Evolutionary conservation across 2,113 vertebrate genomes (phyloP).

Genomic region (Zosterops hypoxanthus): DNA sequence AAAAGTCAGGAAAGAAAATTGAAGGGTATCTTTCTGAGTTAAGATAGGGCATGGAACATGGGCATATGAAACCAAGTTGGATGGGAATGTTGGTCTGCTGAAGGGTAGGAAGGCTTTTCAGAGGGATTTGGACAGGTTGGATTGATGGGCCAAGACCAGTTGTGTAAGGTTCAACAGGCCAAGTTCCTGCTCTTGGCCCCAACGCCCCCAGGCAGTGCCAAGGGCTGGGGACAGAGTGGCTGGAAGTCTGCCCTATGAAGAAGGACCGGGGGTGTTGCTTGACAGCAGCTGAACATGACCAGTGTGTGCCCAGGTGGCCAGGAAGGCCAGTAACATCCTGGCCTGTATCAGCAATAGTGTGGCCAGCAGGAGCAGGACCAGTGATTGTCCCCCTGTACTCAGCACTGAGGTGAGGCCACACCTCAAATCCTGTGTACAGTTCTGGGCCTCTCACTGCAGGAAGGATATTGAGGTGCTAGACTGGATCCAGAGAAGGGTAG

Average conservation of each 20-base stretch:
- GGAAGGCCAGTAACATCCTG: neutral
- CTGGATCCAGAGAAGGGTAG: neutral
- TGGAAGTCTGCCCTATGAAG: neutral
- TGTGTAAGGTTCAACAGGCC: too few species aligned
- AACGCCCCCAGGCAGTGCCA: neutral
- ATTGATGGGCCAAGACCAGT: rapidly evolving
- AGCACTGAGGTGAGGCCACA: neutral
- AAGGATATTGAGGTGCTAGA: neutral
- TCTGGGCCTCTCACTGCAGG: neutral
- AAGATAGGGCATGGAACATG: neutral
- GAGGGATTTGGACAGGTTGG: neutral
- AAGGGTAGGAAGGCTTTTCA: neutral
- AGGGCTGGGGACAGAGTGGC: neutral
- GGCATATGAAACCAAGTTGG: neutral
- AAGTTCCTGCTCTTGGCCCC: neutral
- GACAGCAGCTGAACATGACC: neutral
- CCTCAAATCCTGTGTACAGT: rapidly evolving
- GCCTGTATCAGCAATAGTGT: neutral
- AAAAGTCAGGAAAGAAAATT: neutral
- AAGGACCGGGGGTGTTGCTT: rapidly evolving
- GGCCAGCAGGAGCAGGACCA: neutral
- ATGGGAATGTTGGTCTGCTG: neutral
- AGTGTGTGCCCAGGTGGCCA: rapidly evolving
- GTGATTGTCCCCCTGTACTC: rapidly evolving
- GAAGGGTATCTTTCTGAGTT: neutral